These are phyloP conservation scores for Salminus brasiliensis DNA, from an alignment of 2,113 vertebrate genomes.

Conservation along the genomic window DNA sequence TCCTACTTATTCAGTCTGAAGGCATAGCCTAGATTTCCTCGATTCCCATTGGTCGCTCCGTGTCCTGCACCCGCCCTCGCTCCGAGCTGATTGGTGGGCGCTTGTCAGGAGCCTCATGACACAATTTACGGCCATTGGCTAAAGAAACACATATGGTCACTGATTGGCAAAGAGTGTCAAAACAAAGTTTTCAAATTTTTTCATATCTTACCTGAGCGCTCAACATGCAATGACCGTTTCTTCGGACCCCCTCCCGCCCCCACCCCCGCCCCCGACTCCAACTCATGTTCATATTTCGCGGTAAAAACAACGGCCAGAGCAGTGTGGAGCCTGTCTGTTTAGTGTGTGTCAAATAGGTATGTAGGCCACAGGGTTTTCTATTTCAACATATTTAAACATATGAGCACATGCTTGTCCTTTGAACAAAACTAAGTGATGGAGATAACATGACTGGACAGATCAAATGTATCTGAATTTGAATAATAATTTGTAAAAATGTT, in stretches of 20 bases:
- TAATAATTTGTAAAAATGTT: too few species aligned
- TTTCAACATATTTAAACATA: too few species aligned
- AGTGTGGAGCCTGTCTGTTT: neutral
- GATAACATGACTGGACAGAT: too few species aligned
- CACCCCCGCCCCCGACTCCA: too few species aligned
- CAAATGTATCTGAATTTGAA: too few species aligned
- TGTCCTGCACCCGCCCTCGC: neutral
- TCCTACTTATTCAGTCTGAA: constrained; percentile 40
- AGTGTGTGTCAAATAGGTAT: neutral
- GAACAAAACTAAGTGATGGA: too few species aligned
- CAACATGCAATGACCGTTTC: neutral
- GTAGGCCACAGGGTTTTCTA: too few species aligned
- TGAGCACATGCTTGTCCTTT: too few species aligned
- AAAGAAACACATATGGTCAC: neutral
- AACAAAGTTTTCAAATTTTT: constrained; percentile 14
- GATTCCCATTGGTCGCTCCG: constrained; percentile 26
- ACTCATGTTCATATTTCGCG: neutral
- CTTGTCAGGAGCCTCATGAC: neutral
- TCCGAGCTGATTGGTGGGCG: neutral
- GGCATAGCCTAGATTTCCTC: neutral
- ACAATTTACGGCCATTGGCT: constrained; percentile 27
- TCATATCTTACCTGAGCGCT: neutral
- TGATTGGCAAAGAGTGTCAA: constrained; percentile 32
- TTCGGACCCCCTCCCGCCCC: too few species aligned
- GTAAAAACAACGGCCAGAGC: neutral